Conservation (phyloP, 2,888 invertebrate species). For the Lasioglossum marginatum region DNA sequence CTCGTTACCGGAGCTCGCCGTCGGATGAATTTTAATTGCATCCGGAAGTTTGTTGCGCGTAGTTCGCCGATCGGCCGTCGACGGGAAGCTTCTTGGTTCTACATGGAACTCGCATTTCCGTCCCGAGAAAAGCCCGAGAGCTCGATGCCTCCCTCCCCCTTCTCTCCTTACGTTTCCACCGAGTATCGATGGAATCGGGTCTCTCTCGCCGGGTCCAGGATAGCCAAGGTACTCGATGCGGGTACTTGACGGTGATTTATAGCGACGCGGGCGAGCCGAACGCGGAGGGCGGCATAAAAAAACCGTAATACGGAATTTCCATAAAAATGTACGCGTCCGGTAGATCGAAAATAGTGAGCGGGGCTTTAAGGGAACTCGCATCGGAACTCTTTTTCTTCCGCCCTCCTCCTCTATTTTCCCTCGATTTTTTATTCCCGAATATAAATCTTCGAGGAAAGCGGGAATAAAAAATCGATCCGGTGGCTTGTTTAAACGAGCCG, state of each 20-base stretch:
- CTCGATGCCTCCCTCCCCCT: not conserved
- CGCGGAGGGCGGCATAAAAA: conserved; percentile 14
- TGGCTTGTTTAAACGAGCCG: not conserved
- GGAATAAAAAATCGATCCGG: conserved; percentile 11
- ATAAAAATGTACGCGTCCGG: conserved; percentile 20
- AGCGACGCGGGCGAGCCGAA: not conserved
- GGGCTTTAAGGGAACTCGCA: not conserved
- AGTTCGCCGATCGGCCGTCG: not conserved
- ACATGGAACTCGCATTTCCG: conserved; percentile 23
- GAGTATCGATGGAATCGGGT: conserved; percentile 39
- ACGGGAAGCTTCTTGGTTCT: not conserved
- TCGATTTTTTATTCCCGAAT: not conserved
- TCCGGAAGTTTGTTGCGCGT: conserved; percentile 70
- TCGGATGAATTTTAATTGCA: conserved; percentile 76
- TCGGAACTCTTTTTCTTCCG: conserved; percentile 3
- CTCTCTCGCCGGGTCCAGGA: not conserved
- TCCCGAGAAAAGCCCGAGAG: not conserved
- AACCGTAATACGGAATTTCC: conserved; percentile 38
- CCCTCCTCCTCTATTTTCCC: not conserved
- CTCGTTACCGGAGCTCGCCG: conserved; percentile 12
- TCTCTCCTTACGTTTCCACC: not conserved
- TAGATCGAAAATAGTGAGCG: conserved; percentile 22
- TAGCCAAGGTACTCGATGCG: conserved; percentile 10
- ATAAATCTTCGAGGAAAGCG: not conserved
- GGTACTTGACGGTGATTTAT: conserved; percentile 53